Conservation (phyloP, 2,888 invertebrate genomes). For the Tetropium fuscum region DNA sequence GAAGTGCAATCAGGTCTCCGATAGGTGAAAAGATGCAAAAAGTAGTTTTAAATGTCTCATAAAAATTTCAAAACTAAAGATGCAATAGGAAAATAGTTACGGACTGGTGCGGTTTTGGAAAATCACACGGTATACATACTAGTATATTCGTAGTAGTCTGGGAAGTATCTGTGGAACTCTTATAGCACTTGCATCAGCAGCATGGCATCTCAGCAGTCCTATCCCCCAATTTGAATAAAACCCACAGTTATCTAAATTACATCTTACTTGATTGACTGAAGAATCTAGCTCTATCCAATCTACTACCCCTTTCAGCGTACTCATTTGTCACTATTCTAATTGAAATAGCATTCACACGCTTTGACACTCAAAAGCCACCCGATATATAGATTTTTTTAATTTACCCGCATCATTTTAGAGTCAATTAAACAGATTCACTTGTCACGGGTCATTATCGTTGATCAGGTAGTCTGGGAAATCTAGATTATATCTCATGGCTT, state of each 20-base stretch:
- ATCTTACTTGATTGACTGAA: background rate
- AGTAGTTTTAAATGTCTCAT: too few species aligned
- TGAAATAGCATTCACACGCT: slow-evolving; percentile 17
- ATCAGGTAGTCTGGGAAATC: slow-evolving; percentile 3
- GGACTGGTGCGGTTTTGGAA: too few species aligned
- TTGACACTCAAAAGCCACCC: background rate
- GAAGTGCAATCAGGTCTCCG: too few species aligned
- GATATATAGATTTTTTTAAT: slow-evolving; percentile 14
- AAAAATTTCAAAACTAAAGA: too few species aligned
- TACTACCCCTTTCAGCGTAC: slow-evolving; percentile 5
- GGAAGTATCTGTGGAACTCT: too few species aligned
- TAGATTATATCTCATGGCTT: slow-evolving; percentile 8
- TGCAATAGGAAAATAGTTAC: too few species aligned
- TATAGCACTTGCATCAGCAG: too few species aligned
- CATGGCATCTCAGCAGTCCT: background rate
- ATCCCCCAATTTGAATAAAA: background rate
- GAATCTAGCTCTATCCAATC: background rate
- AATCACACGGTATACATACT: too few species aligned
- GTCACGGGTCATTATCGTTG: slow-evolving; percentile 17
- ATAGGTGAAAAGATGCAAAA: too few species aligned
- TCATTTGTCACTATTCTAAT: slow-evolving; percentile 18
- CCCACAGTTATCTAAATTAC: background rate
- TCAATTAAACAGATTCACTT: slow-evolving; percentile 26
- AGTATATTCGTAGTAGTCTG: too few species aligned
- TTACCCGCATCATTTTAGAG: slow-evolving; percentile 31